Percentiles rank a stretch among this genome's conserved stretches.
These are phyloP conservation scores for Silurus lanzhouensis DNA, from an alignment of 2,797 vertebrate species.

Conservation along the genomic window DNA sequence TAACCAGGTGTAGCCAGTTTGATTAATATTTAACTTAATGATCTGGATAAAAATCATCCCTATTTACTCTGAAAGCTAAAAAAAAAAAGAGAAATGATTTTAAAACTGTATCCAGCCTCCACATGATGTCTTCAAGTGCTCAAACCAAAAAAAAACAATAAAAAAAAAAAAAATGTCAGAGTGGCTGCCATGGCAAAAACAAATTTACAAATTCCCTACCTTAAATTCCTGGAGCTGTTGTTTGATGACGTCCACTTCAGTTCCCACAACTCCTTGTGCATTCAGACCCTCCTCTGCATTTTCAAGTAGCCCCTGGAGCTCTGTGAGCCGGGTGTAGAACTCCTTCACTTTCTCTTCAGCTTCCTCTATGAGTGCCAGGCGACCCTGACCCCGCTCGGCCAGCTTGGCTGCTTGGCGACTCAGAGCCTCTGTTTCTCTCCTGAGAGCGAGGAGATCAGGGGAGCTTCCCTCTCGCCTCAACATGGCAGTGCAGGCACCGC, in stretches of 20 bases:
- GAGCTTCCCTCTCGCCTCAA: slow-evolving; percentile 89
- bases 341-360: slow-evolving; percentile 81
- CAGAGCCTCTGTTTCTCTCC: slow-evolving; percentile 90
- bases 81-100: neutral
- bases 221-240: slow-evolving; percentile 94
- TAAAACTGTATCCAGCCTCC: neutral
- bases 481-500: slow-evolving; percentile 85
- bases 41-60: neutral
- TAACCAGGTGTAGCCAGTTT: neutral
- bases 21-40: slow-evolving; percentile 2
- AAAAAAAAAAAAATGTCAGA: neutral
- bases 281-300: slow-evolving; percentile 84
- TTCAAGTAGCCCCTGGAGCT: slow-evolving; percentile 81
- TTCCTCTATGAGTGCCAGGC: slow-evolving; percentile 83
- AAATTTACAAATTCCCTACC: slow-evolving; percentile 73
- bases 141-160: neutral
- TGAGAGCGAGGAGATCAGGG: slow-evolving; percentile 89
- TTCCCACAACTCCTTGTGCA: slow-evolving; percentile 85
- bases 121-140: slow-evolving; percentile 26
- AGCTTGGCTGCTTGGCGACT: slow-evolving; percentile 89
- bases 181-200: slow-evolving; percentile 7
- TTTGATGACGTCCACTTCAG: slow-evolving; percentile 92
- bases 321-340: slow-evolving; percentile 83
- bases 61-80: neutral
- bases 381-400: slow-evolving; percentile 82